These are phyloP conservation scores for Phaethon lepturus DNA, from an alignment of 2,113 vertebrate genomes.

Conservation along the genomic window DNA sequence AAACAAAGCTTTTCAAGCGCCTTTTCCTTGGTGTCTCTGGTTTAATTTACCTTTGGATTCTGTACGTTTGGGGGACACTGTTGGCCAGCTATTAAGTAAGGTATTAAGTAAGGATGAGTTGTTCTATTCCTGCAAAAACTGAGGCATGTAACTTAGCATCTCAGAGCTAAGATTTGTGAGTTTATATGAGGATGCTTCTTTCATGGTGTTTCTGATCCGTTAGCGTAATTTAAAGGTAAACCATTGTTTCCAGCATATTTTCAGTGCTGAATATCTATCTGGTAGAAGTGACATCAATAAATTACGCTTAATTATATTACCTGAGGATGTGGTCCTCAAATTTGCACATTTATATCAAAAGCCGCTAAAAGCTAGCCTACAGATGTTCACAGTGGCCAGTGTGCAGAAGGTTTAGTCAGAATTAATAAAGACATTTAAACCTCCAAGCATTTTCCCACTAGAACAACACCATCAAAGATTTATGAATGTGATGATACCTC, in stretches of 20 bases:
- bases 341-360: neutral
- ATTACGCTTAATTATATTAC: neutral
- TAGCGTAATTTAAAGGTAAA: neutral
- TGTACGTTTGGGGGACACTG: neutral
- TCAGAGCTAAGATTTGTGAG: neutral
- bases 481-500: constrained; percentile 13
- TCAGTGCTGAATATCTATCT: neutral
- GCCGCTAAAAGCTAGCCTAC: neutral
- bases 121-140: neutral
- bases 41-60: neutral
- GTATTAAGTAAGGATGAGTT: neutral
- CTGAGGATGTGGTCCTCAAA: neutral
- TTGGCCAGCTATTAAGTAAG: neutral
- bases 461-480: neutral
- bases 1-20: neutral
- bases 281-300: neutral
- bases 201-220: neutral
- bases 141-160: neutral
- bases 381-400: neutral
- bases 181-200: neutral
- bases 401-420: neutral
- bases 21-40: neutral
- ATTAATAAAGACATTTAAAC: neutral
- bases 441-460: neutral
- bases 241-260: neutral